These are phyloP conservation scores for Coenobita brevimanus DNA, from an alignment of 1,140 invertebrate genomes.

Conservation along the genomic window DNA sequence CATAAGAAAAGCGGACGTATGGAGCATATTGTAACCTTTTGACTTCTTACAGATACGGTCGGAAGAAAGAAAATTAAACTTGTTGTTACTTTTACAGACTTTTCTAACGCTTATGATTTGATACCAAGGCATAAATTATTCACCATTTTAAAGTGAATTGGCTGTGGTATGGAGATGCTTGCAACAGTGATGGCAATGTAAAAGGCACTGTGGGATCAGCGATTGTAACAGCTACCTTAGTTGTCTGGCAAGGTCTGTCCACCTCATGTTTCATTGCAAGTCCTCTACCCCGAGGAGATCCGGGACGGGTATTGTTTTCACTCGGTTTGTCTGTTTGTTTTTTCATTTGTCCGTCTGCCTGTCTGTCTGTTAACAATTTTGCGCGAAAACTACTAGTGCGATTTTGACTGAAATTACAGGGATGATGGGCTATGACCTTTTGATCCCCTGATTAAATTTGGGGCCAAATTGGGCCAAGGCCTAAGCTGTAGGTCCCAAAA, in stretches of 20 bases:
- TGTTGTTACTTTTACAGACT: not conserved
- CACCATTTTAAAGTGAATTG: not conserved
- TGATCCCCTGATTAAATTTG: too few relatives aligned
- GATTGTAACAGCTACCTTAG: not conserved
- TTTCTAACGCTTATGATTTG: slow-evolving; percentile 10
- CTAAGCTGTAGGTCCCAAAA: too few relatives aligned
- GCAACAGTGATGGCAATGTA: slow-evolving; percentile 1
- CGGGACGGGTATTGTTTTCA: too few relatives aligned
- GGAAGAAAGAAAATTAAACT: not conserved
- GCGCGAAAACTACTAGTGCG: too few relatives aligned
- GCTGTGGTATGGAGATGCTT: slow-evolving; percentile 6
- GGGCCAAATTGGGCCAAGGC: too few relatives aligned
- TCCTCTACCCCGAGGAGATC: too few relatives aligned
- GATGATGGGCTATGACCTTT: too few relatives aligned
- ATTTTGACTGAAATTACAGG: too few relatives aligned
- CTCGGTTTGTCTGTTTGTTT: too few relatives aligned
- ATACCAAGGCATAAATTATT: slow-evolving; percentile 2
- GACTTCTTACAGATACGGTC: not conserved
- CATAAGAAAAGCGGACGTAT: not conserved
- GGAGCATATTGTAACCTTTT: too few relatives aligned
- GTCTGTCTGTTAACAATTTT: too few relatives aligned
- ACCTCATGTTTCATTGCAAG: slow-evolving; percentile 3
- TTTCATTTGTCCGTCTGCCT: too few relatives aligned
- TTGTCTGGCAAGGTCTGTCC: slow-evolving; percentile 10
- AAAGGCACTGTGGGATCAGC: slow-evolving; percentile 5